Evolutionary conservation across 2,888 invertebrate species (phyloP), one percentile per base, ranked within the genome.

Genomic region (Torymus auratus): DNA sequence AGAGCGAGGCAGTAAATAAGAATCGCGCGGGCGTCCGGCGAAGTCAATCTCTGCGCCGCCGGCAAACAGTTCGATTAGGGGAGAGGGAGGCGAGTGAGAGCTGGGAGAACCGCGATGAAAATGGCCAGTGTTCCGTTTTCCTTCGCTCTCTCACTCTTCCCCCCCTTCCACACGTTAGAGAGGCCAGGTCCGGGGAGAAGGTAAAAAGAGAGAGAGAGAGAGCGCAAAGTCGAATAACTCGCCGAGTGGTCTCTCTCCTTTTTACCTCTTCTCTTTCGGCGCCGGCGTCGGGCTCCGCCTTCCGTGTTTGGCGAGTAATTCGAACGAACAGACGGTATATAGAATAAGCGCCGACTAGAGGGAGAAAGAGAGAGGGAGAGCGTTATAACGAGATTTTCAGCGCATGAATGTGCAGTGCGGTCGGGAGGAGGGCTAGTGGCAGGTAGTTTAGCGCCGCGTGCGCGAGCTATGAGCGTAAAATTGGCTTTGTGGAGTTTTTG

Each of bases 401-500:
- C 76, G 80, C 79, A 73, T 72, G 83, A 82, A 80, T 75, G 80
- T 67, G 68, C 71, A 65, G n/a, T 23, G 58, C 78, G n/a, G 2
- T 7, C 23, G 13, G 23, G 0, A 14, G 17, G 2, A 61, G 67
- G 20, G 7, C 69, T 28, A n/a, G 58, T 23, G 78, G 70, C 67
- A 71, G 73, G 86, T 86, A 86, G 87, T 86, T 86, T 87, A 84
- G 86, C 85, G 83, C 20, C 20, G 20, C 80, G 74, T 71, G 20
- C 80, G 74, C 72, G 20, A 75, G 74, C 77, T 77, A 81, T 62
- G 53, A 74, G 64, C 53, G 65, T 41, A 60, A 77, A 81, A 78
- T 81, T 78, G 70, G 74, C 78, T 81, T 81, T 78, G 74, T 67
- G 17, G 73, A 64, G 61, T 41, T 41, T 41, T 41, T 41, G 41